These are phyloP conservation scores for Hetaerina titia DNA, from an alignment of 2,888 invertebrate species.

Conservation along the genomic window DNA sequence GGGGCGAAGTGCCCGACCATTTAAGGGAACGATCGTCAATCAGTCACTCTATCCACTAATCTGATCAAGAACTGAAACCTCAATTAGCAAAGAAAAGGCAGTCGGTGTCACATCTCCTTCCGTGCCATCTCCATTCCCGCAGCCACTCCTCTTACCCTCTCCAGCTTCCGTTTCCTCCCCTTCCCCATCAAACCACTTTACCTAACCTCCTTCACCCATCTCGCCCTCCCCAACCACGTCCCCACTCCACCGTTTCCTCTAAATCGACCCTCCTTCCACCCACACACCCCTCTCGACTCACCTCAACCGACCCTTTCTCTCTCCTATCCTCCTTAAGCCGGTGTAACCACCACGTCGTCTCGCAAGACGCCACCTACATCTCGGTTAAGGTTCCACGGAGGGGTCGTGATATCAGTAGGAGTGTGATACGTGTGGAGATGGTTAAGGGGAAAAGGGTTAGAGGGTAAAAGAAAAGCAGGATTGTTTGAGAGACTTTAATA, in stretches of 20 bases:
- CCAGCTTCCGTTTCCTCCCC: neutral
- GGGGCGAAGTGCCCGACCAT: neutral
- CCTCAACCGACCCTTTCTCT: no score
- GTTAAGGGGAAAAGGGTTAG: neutral
- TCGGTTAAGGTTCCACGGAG: neutral
- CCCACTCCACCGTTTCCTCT: conserved; percentile 2
- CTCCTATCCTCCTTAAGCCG: neutral
- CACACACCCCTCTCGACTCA: neutral
- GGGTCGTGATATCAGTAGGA: neutral
- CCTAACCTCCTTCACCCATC: neutral
- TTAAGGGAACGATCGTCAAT: conserved; percentile 59
- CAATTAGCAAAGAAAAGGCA: conserved; percentile 67
- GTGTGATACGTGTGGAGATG: neutral
- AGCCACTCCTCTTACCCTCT: neutral
- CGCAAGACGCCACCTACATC: conserved; percentile 11
- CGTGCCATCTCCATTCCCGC: conserved; percentile 57
- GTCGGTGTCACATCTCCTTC: conserved; percentile 64
- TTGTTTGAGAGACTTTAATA: neutral
- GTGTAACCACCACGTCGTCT: neutral
- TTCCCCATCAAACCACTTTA: conserved; percentile 37
- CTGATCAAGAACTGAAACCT: conserved; percentile 67
- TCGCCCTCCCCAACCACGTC: neutral
- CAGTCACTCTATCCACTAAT: conserved; percentile 66
- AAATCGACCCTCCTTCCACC: neutral
- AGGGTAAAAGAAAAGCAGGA: neutral